These are phyloP conservation scores for Drosophila nannoptera DNA, from an alignment of 1,140 invertebrate genomes.

Conservation along the genomic window DNA sequence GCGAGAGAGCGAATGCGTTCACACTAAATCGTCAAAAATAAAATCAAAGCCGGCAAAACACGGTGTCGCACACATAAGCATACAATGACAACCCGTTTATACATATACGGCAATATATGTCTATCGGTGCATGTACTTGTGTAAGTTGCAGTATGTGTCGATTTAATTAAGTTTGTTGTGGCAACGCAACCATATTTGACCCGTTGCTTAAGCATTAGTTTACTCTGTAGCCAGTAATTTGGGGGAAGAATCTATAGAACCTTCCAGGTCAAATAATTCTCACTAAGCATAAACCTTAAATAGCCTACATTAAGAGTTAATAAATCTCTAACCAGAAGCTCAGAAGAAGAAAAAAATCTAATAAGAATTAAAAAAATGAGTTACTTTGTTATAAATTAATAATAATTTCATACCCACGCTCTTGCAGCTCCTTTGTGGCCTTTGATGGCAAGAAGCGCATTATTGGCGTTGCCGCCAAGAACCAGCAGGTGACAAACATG, in stretches of 20 bases:
- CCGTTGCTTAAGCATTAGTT: slow-evolving; percentile 7
- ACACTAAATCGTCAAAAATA: slow-evolving; percentile 64
- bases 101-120: slow-evolving; percentile 1
- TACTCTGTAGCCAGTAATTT: slow-evolving; percentile 2
- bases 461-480: slow-evolving; percentile 97
- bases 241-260: not conserved
- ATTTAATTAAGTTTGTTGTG: slow-evolving; percentile 36
- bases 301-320: too few relatives aligned
- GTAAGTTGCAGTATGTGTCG: slow-evolving; percentile 4
- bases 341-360: too few relatives aligned
- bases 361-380: too few relatives aligned
- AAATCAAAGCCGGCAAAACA: slow-evolving; percentile 69
- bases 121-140: not conserved
- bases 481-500: slow-evolving; percentile 97
- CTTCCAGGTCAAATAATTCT: not conserved
- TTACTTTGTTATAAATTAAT: too few relatives aligned
- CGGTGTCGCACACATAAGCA: slow-evolving; percentile 21
- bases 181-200: slow-evolving; percentile 43
- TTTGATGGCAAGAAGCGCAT: slow-evolving; percentile 95
- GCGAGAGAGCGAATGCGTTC: slow-evolving; percentile 25
- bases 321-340: too few relatives aligned
- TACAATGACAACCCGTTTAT: slow-evolving; percentile 32
- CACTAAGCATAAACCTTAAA: not conserved
- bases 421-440: slow-evolving; percentile 93
- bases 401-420: too few relatives aligned